Evolutionary conservation across 2,113 vertebrate genomes (phyloP), one percentile per base, ranked within the genome.

Genomic region (Channa argus): DNA sequence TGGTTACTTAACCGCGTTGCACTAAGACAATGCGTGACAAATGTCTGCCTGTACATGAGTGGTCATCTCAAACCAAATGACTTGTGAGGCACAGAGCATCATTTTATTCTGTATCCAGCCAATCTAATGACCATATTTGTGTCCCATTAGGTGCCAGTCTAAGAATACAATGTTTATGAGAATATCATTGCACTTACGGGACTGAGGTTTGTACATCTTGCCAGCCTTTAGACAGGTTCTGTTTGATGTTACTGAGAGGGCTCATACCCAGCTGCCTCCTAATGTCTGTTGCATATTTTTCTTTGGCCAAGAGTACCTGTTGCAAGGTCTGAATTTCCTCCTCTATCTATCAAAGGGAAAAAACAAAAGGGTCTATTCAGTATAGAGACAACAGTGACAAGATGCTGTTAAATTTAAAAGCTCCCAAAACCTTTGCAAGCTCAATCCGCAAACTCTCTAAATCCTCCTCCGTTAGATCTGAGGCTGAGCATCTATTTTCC

Each of bases 231-330:
- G 94, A 94, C 13, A 99, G 86, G 85, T 96, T 98, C 74, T 96
- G 95, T 89, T 96, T 97, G 11, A 99, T 79, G 74, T 95, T 96
- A 62, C 92, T 92, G 73, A 99, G 78, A 0, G 97, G 92, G 3
- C 95, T 96, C 79, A 97, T 74, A 5, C 98, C 98, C 52, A 99
- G 94, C 73, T 96, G 97, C 85, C 96, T 94, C 88, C 95, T 95
- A 86, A 99, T 93, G 76, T 99, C 98, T 0, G 94, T 87, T 2
- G 96, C 96, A 63, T 96, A 95, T 62, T 93, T 93, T 83, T 99
- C 98, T 89, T 98, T 99, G 52, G 96, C 94, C n/a, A 94, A 82
- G 74, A 99, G 93, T 6, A 98, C 97, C 88, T 99, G 96, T n/a
- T 95, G 94, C 75, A 99, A 88, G 0, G 97, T 97, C 47, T 94